These are phyloP conservation scores for Eristalis intricaria DNA, from an alignment of 2,888 invertebrate species.

Conservation along the genomic window DNA sequence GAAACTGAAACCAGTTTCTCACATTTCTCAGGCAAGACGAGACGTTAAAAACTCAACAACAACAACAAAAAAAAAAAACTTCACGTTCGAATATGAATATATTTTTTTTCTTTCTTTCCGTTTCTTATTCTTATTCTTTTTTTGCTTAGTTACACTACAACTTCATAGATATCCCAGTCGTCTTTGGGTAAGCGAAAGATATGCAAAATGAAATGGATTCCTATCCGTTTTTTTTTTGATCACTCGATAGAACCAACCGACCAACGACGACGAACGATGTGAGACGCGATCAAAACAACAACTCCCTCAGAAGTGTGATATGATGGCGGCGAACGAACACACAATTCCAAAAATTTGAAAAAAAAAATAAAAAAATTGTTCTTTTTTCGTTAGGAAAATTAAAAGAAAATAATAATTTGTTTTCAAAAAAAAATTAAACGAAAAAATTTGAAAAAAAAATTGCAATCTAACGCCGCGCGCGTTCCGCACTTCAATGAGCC, in stretches of 20 bases:
- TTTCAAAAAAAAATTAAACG: constrained; percentile 23
- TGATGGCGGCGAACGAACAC: background rate
- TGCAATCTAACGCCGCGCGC: constrained; percentile 74
- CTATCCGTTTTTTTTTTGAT: constrained; percentile 37
- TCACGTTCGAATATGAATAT: constrained; percentile 36
- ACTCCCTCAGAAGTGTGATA: constrained; percentile 3
- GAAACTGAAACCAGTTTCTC: constrained; percentile 61
- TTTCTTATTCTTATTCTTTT: background rate
- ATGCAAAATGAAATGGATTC: too few relatives aligned
- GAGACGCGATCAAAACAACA: constrained; percentile 38
- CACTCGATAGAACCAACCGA: constrained; percentile 16
- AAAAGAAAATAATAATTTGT: constrained; percentile 13
- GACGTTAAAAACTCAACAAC: background rate
- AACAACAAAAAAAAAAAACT: constrained; percentile 34
- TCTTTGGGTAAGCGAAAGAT: background rate
- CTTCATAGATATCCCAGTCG: constrained; percentile 13
- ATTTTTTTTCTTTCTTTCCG: constrained; percentile 11
- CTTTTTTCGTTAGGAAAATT: background rate
- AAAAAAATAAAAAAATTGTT: constrained; percentile 5
- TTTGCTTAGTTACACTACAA: background rate
- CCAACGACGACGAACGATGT: constrained; percentile 39
- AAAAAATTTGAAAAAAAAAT: constrained; percentile 40
- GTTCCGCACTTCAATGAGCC: constrained; percentile 74
- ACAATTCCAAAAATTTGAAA: background rate
- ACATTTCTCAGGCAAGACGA: constrained; percentile 14